Conservation (phyloP, 2,797 vertebrate species). For the Chiloscyllium punctatum region DNA sequence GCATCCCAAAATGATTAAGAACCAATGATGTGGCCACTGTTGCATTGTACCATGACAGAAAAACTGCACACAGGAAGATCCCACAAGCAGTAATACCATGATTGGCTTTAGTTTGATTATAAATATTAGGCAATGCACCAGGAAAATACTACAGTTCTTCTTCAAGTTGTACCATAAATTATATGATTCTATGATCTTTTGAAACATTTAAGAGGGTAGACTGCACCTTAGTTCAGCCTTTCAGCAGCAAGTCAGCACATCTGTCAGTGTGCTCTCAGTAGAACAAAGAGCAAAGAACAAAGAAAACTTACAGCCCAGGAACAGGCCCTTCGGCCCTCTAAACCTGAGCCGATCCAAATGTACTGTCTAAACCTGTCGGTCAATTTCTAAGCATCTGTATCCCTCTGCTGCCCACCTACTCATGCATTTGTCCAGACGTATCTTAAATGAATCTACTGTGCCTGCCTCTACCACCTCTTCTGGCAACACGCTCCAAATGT, state of each 20-base stretch:
- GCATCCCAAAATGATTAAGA: background rate
- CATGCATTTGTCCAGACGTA: too few relatives aligned
- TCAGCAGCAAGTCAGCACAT: background rate
- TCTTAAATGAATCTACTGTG: too few relatives aligned
- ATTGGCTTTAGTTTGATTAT: background rate
- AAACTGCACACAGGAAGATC: background rate
- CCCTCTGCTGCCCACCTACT: too few relatives aligned
- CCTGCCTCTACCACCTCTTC: too few relatives aligned
- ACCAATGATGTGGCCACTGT: background rate
- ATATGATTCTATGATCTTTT: background rate
- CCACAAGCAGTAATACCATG: background rate
- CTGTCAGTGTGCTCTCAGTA: background rate
- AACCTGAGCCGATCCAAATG: too few relatives aligned
- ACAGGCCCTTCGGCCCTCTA: too few relatives aligned
- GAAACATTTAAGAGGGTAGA: background rate
- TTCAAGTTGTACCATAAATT: background rate
- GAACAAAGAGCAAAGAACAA: background rate
- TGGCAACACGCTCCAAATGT: too few relatives aligned
- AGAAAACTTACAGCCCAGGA: too few relatives aligned
- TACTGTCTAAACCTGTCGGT: too few relatives aligned
- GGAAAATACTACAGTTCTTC: background rate
- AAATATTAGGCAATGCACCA: background rate
- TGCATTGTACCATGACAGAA: background rate
- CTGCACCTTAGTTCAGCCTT: background rate
- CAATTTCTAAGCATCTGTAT: too few relatives aligned